These are phyloP conservation scores for Epinephelus malabaricus DNA, from an alignment of 2,797 vertebrate species.

Conservation along the genomic window DNA sequence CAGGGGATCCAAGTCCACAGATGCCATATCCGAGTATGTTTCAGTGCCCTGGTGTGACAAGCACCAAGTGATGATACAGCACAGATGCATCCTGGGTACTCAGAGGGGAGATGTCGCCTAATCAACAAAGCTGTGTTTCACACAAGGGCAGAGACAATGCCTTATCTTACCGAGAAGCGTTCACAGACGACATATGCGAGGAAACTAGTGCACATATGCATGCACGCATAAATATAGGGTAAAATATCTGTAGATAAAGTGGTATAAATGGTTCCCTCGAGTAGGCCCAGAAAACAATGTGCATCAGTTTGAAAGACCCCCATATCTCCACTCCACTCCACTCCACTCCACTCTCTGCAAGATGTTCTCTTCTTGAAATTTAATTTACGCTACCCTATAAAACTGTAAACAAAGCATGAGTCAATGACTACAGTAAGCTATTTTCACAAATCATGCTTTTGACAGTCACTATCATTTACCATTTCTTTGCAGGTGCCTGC, in stretches of 20 bases:
- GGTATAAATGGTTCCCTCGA: background rate
- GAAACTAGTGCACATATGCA: background rate
- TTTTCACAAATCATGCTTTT: constrained; percentile 9
- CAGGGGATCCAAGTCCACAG: constrained; percentile 43
- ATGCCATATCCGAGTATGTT: constrained; percentile 54
- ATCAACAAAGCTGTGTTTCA: constrained; percentile 78
- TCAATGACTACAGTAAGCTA: no score
- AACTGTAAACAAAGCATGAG: background rate
- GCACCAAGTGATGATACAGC: constrained; percentile 67
- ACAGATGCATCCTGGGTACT: constrained; percentile 77
- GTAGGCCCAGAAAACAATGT: background rate
- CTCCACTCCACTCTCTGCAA: background rate
- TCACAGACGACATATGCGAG: constrained; percentile 5
- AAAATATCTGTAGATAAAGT: background rate
- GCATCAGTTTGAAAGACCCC: background rate
- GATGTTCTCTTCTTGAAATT: constrained; percentile 7
- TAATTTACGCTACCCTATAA: constrained; percentile 12
- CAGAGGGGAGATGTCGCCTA: constrained; percentile 74
- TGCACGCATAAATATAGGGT: background rate
- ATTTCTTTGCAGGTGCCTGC: background rate
- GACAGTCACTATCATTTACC: background rate
- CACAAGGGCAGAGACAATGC: constrained; percentile 62
- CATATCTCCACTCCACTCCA: no score
- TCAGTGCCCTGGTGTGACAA: constrained; percentile 70
- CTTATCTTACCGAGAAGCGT: constrained; percentile 36